A percentile compares a stretch with the other conserved stretches of the same genome.
phyloP scores from a whole-genome alignment of 2,797 vertebrate species.

The Gymnocypris eckloni region DNA sequence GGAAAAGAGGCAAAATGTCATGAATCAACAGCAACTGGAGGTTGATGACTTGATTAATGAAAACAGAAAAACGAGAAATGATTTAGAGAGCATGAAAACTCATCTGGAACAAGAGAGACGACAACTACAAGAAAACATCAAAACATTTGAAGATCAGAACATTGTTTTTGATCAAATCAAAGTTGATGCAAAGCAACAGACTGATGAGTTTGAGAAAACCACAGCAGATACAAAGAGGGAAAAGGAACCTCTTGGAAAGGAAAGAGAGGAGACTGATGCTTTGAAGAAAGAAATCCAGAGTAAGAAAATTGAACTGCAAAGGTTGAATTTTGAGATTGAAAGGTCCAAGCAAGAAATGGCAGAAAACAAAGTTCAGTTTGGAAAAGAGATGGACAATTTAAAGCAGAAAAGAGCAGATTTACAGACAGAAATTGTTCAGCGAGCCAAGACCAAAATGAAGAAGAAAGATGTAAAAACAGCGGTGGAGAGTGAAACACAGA shows the following conservation, averaged over 20 bases:
- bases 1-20: slow-evolving; percentile 6
- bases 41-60: background rate
- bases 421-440: slow-evolving; percentile 10
- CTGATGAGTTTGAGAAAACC: slow-evolving; percentile 9
- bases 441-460: background rate
- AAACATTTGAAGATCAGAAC: background rate
- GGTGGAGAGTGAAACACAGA: background rate
- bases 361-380: background rate
- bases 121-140: slow-evolving; percentile 5
- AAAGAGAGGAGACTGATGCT: slow-evolving; percentile 20
- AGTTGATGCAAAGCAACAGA: slow-evolving; percentile 1
- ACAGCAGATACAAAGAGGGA: background rate
- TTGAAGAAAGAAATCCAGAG: slow-evolving; percentile 23
- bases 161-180: background rate
- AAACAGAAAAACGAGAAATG: slow-evolving; percentile 21
- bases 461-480: slow-evolving; percentile 11
- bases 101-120: background rate
- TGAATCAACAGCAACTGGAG: slow-evolving; percentile 26
- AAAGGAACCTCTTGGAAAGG: slow-evolving; percentile 1
- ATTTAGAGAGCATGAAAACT: slow-evolving; percentile 15
- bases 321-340: background rate
- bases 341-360: slow-evolving; percentile 22
- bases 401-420: slow-evolving; percentile 18
- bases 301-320: background rate
- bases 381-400: background rate